Conservation (phyloP, 2,113 vertebrate species). For the Aviceda subcristata region DNA sequence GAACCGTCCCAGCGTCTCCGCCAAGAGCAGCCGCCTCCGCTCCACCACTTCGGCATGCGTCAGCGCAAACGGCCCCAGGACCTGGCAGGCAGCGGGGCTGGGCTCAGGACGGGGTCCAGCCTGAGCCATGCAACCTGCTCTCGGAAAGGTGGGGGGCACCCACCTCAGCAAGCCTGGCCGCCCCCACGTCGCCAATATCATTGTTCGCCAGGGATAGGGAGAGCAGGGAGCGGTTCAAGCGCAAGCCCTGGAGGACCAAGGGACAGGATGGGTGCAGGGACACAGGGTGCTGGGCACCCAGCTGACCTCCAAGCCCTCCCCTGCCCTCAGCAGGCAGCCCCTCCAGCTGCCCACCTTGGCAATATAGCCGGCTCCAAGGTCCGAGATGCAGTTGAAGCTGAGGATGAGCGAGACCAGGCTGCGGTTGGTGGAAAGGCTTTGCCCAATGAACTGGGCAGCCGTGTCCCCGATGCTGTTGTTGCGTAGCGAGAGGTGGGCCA, state of each 20-base stretch:
- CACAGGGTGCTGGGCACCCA: not conserved
- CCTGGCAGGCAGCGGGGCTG: constrained; percentile 31
- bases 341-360: constrained; percentile 69
- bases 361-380: constrained; percentile 78
- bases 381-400: constrained; percentile 83
- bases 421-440: constrained; percentile 77
- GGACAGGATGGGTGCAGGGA: too few relatives aligned
- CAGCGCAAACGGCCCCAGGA: constrained; percentile 78
- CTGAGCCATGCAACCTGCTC: fast-evolving
- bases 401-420: constrained; percentile 80
- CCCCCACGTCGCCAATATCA: constrained; percentile 80
- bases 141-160: not conserved
- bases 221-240: constrained; percentile 82
- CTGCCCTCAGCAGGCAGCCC: not conserved
- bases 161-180: constrained; percentile 78
- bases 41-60: constrained; percentile 82
- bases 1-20: not conserved
- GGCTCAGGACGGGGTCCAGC: not conserved
- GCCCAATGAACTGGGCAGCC: constrained; percentile 76
- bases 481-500: constrained; percentile 80
- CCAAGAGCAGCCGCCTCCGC: constrained; percentile 75
- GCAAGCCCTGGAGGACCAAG: constrained; percentile 73
- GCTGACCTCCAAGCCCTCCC: not conserved
- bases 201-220: constrained; percentile 84
- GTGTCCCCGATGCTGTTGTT: constrained; percentile 77